Evolutionary conservation across 2,113 vertebrate species (phyloP).

Genomic region (Orthonyx spaldingii): DNA sequence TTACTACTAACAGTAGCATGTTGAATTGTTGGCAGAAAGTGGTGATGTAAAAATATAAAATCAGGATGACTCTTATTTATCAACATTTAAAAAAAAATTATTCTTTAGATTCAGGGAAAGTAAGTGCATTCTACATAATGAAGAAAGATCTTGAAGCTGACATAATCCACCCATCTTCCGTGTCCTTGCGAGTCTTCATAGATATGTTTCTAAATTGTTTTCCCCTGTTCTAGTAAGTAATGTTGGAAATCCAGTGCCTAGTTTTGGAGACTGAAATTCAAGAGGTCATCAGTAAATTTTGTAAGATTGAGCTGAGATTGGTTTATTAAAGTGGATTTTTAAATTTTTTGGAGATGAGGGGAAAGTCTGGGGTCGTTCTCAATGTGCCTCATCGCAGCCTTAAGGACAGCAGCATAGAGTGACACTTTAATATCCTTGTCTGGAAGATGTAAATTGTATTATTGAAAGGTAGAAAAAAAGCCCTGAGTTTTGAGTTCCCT

Average conservation of each 20-base stretch:
- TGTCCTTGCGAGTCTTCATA: not conserved
- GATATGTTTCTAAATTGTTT: not conserved
- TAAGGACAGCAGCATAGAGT: not conserved
- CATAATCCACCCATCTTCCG: fast-evolving
- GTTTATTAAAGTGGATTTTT: not conserved
- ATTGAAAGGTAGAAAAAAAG: not conserved
- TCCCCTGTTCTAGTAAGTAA: not conserved
- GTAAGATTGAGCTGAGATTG: not conserved
- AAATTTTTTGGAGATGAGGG: not conserved
- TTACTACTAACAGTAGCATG: not conserved
- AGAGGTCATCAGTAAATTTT: not conserved
- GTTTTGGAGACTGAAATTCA: not conserved
- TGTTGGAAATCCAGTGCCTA: not conserved
- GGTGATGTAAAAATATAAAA: not conserved
- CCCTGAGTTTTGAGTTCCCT: not conserved
- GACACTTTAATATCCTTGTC: not conserved
- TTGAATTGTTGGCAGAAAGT: not conserved
- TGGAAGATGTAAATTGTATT: not conserved
- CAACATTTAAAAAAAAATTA: not conserved
- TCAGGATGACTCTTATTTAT: not conserved
- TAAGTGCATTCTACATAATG: not conserved
- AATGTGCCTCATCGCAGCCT: not conserved
- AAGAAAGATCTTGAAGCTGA: not conserved
- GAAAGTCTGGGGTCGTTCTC: not conserved
- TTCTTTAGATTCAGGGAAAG: not conserved